phyloP scores from a whole-genome alignment of 2,113 vertebrate species.

The Speoplatyrhinus poulsoni region DNA sequence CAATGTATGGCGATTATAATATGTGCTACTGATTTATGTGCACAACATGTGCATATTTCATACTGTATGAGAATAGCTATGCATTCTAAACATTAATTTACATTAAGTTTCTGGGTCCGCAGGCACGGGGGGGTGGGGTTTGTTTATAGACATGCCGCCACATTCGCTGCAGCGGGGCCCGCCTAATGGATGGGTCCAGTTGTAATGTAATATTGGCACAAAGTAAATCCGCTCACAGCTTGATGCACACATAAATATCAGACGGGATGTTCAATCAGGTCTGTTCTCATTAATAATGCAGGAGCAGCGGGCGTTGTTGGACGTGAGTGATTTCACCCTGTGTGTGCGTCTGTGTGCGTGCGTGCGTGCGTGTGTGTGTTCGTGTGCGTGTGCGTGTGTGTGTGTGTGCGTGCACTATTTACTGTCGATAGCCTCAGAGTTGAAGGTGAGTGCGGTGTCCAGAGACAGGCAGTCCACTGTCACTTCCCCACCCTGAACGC shows the following conservation, averaged over 20 bases:
- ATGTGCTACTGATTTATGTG: background rate
- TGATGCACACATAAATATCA: constrained; percentile 63
- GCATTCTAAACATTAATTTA: constrained; percentile 1
- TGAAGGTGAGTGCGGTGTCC: constrained; percentile 91
- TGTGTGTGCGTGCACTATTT: constrained; percentile 47
- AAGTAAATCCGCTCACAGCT: constrained; percentile 58
- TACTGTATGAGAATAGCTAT: background rate
- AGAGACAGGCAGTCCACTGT: constrained; percentile 92
- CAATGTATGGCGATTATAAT: background rate
- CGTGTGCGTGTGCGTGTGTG: background rate
- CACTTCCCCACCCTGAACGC: constrained; percentile 93
- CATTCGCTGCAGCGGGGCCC: constrained; percentile 42
- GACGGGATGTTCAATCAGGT: constrained; percentile 63
- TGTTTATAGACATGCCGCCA: constrained; percentile 49
- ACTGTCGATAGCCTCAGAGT: constrained; percentile 85
- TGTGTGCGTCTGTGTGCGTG: background rate
- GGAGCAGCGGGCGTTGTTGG: constrained; percentile 43
- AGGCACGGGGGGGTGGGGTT: constrained; percentile 16
- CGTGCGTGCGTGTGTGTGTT: background rate
- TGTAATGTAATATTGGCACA: constrained; percentile 65
- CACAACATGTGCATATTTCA: constrained; percentile 5
- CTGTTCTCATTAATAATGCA: constrained; percentile 67
- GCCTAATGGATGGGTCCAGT: constrained; percentile 52
- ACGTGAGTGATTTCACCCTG: constrained; percentile 53
- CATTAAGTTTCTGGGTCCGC: constrained; percentile 12